Base-by-base conservation (phyloP, 2,888 invertebrate species). In the Callyntrura sp. region DNA sequence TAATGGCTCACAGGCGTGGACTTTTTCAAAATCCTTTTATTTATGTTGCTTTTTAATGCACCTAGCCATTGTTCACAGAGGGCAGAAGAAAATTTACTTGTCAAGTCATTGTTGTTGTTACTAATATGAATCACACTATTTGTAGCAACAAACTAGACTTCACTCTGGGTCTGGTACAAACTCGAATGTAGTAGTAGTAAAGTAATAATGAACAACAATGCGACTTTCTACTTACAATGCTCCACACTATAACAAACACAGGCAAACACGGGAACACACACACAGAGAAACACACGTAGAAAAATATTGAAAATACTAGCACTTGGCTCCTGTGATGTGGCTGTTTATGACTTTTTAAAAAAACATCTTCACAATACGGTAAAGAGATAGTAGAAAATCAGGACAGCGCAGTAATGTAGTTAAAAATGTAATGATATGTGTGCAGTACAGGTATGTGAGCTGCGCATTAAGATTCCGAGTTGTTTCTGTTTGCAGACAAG, bases 71-170 rank as follows among this genome's bases (percentile, higher is more conserved):
- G n/a, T n/a, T n/a, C n/a, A n/a, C n/a, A n/a, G n/a, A 68, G 35
- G 35, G 28, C 12, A 68, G 28, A 1, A 35, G 35, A 35, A 35
- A 68, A 35, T 68, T 35, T 35, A 68, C 65, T 35, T 68, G 65
- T 35, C 65, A 68, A 25, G 28, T 25, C 65, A 68, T 68, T 68
- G 65, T 68, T 68, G 62, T 25, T 23, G n/a, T n/a, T 35, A 68
- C 28, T 68, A 68, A 68, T 68, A 25, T 35, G 65, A 2, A 68
- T 68, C 65, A 68, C 65, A 35, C n/a, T n/a, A n/a, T 68, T 68
- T 68, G 6, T n/a, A 35, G 14, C 65, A 68, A 12, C 60, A n/a
- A n/a, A n/a, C n/a, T n/a, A n/a, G n/a, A n/a, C n/a, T n/a, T n/a
- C n/a, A n/a, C n/a, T n/a, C n/a, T n/a, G n/a, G n/a, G n/a, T n/a